Base-by-base conservation (phyloP, 2,797 vertebrate species). In the Falco biarmicus region DNA sequence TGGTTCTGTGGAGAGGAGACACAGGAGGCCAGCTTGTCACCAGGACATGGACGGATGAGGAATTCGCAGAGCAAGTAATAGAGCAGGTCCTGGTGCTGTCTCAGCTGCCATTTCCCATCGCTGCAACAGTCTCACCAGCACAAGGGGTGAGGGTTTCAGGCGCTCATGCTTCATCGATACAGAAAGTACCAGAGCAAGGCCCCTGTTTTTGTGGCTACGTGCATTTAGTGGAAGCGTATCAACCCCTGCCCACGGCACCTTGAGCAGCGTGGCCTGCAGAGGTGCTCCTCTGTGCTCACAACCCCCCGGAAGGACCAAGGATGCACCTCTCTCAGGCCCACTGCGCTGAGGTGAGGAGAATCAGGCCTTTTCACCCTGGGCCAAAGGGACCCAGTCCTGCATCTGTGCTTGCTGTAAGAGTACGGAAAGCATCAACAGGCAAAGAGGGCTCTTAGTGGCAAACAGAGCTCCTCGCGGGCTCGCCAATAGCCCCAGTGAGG, bases 1-100 rank as follows among this genome's bases (percentile, higher is more conserved):
- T 0, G 98, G 98, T 47, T 98, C 98, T 98, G 97, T 2, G 4
- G 57, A 73, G 69, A 37, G 26, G 37, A 81, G 61, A 65, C 37
- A 71, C 9, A 10, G 11, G 6, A 71, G 50, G 13, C 26, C 78
- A 57, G 20, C 18, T 63, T 53, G 31, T 13, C 34, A 59, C 28
- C 0, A 0, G 54, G 24, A 66, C 37, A 53, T 0, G 1, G 54
- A 18, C 0, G 9, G 29, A 15, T 15, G 54, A 82, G 26, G 66
- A 66, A 39, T 7, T n/a, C 34, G 20, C 64, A 26, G 53, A 7
- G 31, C 53, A n/a, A 37, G n/a, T 10, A 32, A 15, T 2, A 48
- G 3, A 28, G 76, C 68, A 41, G 18, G 21, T 54, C 57, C 14
- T 0, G 1, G 29, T 14, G 32, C 71, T 19, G 11, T 6, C 51